Conservation (phyloP, 2,797 vertebrate genomes). For the Pangasius djambal region DNA sequence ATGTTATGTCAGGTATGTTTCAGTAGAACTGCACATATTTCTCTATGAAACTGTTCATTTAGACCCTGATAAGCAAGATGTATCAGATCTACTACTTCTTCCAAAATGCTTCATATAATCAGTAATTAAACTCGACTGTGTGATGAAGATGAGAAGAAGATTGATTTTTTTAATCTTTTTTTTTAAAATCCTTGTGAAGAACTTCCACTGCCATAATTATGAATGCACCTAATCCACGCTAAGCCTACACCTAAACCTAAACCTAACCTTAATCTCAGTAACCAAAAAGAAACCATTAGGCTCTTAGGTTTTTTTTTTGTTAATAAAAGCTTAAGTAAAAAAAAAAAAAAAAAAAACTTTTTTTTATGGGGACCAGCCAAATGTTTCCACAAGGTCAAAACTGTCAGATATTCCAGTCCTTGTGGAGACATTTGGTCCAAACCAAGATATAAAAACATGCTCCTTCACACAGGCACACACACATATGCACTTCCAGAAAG, state of each 20-base stretch:
- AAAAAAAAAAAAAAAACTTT: too few relatives aligned
- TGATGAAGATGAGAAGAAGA: neutral
- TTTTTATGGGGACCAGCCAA: neutral
- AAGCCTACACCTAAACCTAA: neutral
- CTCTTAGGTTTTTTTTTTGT: neutral
- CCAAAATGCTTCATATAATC: neutral
- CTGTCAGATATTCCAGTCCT: neutral
- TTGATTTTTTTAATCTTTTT: neutral
- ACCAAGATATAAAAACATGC: neutral
- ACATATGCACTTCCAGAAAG: neutral
- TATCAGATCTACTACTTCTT: neutral
- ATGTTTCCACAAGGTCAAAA: neutral
- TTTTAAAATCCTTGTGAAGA: neutral
- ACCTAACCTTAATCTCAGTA: neutral
- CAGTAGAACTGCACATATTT: neutral
- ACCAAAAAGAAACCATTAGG: neutral
- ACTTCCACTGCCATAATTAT: neutral
- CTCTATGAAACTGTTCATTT: neutral
- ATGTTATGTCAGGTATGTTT: neutral
- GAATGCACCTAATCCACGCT: neutral
- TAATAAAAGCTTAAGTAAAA: neutral
- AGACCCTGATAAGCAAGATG: neutral
- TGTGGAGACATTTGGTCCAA: neutral
- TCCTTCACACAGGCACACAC: too few relatives aligned
- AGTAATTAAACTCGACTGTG: constrained; percentile 7